Conservation (phyloP, 2,113 vertebrate species). For the Picathartes gymnocephalus region DNA sequence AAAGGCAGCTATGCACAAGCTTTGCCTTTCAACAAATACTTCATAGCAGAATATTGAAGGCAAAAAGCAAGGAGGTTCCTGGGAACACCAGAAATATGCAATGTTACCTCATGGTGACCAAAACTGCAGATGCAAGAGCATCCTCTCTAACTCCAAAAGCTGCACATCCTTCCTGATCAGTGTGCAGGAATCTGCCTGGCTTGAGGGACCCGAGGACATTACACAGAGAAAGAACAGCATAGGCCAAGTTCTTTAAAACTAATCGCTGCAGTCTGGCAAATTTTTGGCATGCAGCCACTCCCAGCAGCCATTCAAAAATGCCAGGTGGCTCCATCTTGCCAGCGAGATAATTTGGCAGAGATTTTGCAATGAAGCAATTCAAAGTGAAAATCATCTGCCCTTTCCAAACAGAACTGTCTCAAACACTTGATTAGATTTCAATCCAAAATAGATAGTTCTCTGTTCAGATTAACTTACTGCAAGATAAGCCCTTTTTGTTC, state of each 20-base stretch:
- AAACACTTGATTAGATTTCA: constrained; percentile 39
- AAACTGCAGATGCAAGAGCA: background rate
- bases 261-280: background rate
- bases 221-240: background rate
- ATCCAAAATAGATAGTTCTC: background rate
- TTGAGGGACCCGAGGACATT: background rate
- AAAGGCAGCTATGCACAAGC: background rate
- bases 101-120: background rate
- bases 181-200: background rate
- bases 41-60: background rate
- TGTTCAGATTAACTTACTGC: background rate
- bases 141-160: background rate
- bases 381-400: constrained; percentile 54
- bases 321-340: constrained; percentile 58
- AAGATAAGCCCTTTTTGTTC: background rate
- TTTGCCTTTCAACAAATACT: background rate
- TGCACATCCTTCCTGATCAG: background rate
- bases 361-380: constrained; percentile 42
- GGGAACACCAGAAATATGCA: background rate
- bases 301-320: constrained; percentile 39
- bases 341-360: constrained; percentile 34
- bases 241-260: constrained; percentile 40
- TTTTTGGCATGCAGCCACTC: background rate
- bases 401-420: constrained; percentile 50
- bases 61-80: background rate